Evolutionary conservation across 2,113 vertebrate genomes (phyloP), one percentile per base, ranked within the genome.

Genomic region (Taurulus bubalis): DNA sequence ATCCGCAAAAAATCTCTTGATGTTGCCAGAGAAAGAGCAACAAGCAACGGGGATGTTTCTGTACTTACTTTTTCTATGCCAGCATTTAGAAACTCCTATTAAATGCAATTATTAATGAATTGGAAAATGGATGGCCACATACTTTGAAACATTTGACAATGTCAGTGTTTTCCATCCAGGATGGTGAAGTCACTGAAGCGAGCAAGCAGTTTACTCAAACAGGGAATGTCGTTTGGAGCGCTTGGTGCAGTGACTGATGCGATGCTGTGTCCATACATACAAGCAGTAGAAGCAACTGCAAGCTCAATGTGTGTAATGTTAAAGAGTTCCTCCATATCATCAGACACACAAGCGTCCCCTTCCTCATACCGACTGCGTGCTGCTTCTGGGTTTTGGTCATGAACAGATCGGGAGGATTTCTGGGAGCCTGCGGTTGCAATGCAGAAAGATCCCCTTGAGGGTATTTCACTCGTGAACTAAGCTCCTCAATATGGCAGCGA

Each of bases 391-490:
- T 66, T 34, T 58, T 59, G 65, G 34, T 36, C 49, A 28, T 20
- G 45, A 59, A 58, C 20, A 45, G 26, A 47, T 6, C 8, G 65
- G 15, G 55, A n/a, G 8, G 55, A 42, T 62, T 42, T 62, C 56
- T 30, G n/a, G 1, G 4, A n/a, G 49, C 11, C 58, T 47, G 38
- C 26, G 6, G 47, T 8, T 49, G 47, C 8, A 6, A 74, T 22
- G 65, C 32, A 71, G 40, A 76, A 72, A 22, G 16, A 51, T 71
- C 0, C 40, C 60, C 53, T 62, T 18, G 40, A 62, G 55, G 36
- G 63, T 26, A 36, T 53, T 77, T 77, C n/a, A 53, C 69, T 47
- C 47, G 63, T 80, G 26, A 84, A 65, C 49, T 53, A 77, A 60
- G 56, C 74, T 36, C 24, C 65, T 79, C 22, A 34, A 22, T 62